These are phyloP conservation scores for Steatornis caripensis DNA, from an alignment of 2,113 vertebrate species.

Conservation along the genomic window DNA sequence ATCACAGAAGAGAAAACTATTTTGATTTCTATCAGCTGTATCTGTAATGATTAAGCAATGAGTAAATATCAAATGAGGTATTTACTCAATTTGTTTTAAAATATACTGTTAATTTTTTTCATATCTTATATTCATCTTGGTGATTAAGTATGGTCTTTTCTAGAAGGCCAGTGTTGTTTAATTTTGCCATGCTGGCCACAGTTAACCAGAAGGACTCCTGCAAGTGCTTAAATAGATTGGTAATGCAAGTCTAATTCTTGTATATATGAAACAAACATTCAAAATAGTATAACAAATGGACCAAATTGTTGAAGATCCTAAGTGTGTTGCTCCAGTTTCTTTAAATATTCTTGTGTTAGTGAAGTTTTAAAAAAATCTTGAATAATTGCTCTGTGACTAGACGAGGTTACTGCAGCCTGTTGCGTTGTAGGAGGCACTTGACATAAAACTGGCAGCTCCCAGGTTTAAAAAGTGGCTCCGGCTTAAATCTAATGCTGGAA, in stretches of 20 bases:
- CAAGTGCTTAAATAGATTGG: neutral
- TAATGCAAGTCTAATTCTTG: neutral
- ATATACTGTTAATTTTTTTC: neutral
- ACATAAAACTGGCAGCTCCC: neutral
- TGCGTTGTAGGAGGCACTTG: neutral
- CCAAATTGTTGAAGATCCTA: neutral
- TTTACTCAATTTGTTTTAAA: neutral
- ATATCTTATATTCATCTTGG: neutral
- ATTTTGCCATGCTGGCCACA: neutral
- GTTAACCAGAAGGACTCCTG: neutral
- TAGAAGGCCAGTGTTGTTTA: neutral
- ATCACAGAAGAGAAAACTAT: neutral
- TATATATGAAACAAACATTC: neutral
- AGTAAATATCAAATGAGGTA: neutral
- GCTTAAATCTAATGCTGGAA: neutral
- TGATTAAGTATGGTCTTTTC: neutral
- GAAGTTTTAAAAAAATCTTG: neutral
- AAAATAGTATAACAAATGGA: neutral
- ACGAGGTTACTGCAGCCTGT: neutral
- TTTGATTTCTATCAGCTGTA: too few species aligned
- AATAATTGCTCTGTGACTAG: neutral
- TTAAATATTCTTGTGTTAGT: neutral
- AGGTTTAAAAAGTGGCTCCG: neutral
- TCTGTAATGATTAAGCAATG: neutral
- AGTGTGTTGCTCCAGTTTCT: neutral